Percentiles rank a stretch among this genome's conserved stretches.
These are phyloP conservation scores for Xylota segnis DNA, from an alignment of 2,888 invertebrate genomes.

Conservation along the genomic window DNA sequence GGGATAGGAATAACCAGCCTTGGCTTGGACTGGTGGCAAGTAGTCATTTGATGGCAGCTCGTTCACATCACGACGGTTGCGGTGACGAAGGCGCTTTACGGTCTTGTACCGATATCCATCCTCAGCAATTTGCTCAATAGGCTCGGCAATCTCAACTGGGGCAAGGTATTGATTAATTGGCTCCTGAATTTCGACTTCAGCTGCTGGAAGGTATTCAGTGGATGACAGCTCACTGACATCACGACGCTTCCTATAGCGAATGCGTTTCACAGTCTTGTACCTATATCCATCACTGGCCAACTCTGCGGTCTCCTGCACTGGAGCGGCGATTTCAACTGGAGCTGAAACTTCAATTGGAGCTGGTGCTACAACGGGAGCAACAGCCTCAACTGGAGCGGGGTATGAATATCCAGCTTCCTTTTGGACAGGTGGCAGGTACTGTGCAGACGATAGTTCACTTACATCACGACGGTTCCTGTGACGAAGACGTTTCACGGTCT, in stretches of 20 bases:
- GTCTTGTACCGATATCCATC: slow-evolving; percentile 78
- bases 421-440: slow-evolving; percentile 53
- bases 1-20: slow-evolving; percentile 22
- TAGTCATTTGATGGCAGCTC: slow-evolving; percentile 63
- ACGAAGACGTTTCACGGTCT: slow-evolving; percentile 63
- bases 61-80: slow-evolving; percentile 76
- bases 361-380: slow-evolving; percentile 32
- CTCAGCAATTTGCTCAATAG: slow-evolving; percentile 56
- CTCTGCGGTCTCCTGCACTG: slow-evolving; percentile 26
- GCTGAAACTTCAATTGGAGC: slow-evolving; percentile 31
- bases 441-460: slow-evolving; percentile 41
- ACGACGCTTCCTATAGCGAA: slow-evolving; percentile 79
- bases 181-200: neutral
- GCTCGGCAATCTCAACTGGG: slow-evolving; percentile 5
- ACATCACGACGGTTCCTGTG: slow-evolving; percentile 67
- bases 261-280: slow-evolving; percentile 77
- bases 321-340: slow-evolving; percentile 26
- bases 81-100: slow-evolving; percentile 74
- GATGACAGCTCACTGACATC: slow-evolving; percentile 80
- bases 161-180: slow-evolving; percentile 21
- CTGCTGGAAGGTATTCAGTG: slow-evolving; percentile 79
- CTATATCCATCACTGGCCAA: slow-evolving; percentile 77
- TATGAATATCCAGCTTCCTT: slow-evolving; percentile 49
- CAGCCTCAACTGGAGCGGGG: slow-evolving; percentile 48
- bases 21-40: slow-evolving; percentile 39